phyloP scores from a whole-genome alignment of 92 coral and sea anemone species.

The Phymanthus crucifer region DNA sequence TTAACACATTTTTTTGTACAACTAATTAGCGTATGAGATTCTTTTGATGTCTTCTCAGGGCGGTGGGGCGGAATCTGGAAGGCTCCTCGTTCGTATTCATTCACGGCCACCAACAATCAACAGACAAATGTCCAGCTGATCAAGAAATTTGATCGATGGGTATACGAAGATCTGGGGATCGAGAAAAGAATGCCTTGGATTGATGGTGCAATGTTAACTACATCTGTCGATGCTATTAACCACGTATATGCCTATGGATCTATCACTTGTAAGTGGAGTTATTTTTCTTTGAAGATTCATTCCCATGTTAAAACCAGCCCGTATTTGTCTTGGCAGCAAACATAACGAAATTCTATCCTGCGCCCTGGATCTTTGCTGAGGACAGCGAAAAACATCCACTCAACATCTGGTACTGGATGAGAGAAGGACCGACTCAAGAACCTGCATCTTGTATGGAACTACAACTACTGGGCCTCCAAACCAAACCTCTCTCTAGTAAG shows the following conservation, averaged over 20 bases:
- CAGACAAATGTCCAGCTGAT: constrained; percentile 53
- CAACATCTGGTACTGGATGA: constrained; percentile 79
- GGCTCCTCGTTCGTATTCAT: constrained; percentile 69
- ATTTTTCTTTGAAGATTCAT: not conserved
- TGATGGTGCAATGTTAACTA: constrained; percentile 49
- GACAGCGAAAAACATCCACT: constrained; percentile 65
- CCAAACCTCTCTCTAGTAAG: constrained; percentile 17
- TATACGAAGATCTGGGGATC: constrained; percentile 46
- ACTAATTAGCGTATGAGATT: too few species aligned
- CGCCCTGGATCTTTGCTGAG: constrained; percentile 68
- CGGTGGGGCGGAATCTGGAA: constrained; percentile 83
- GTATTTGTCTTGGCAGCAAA: constrained; percentile 36
- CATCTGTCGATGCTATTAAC: constrained; percentile 26
- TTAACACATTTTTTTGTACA: not conserved
- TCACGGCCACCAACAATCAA: constrained; percentile 48
- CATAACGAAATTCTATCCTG: constrained; percentile 52
- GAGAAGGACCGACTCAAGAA: constrained; percentile 43
- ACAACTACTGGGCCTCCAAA: constrained; percentile 22
- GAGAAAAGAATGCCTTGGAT: constrained; percentile 78
- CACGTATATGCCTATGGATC: constrained; percentile 30
- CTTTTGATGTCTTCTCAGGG: constrained; percentile 18
- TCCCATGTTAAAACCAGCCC: not conserved
- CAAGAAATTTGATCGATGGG: constrained; percentile 64
- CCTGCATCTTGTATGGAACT: constrained; percentile 60
- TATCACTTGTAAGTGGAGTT: constrained; percentile 31